phyloP scores from a whole-genome alignment of 2,888 invertebrate genomes.

The Conus canariensis region DNA sequence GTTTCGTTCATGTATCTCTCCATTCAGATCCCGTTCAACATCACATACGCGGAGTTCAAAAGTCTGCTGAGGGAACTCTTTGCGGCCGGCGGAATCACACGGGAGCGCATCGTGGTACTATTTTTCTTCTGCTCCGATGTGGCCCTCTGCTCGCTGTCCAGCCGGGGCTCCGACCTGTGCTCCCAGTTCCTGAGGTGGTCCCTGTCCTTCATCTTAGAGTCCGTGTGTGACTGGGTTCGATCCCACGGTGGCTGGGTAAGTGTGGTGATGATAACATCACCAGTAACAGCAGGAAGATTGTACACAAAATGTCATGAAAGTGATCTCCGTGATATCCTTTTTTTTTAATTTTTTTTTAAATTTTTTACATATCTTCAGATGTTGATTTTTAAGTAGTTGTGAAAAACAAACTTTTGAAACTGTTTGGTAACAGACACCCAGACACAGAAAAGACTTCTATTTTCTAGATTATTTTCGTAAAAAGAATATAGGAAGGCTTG shows the following conservation, averaged over 20 bases:
- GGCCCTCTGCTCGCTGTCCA: constrained; percentile 67
- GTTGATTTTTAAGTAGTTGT: too few relatives aligned
- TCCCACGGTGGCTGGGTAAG: constrained; percentile 75
- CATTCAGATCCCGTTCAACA: constrained; percentile 53
- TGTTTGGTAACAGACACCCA: too few relatives aligned
- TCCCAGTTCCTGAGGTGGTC: constrained; percentile 70
- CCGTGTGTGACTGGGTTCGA: constrained; percentile 71
- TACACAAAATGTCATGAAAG: too few relatives aligned
- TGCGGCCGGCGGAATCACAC: constrained; percentile 62
- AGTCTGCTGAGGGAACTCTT: constrained; percentile 67
- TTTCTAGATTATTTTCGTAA: too few relatives aligned
- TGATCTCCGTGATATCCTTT: too few relatives aligned
- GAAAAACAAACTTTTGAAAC: too few relatives aligned
- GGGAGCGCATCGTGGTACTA: constrained; percentile 72
- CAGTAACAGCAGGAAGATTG: neutral
- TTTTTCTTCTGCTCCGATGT: constrained; percentile 77
- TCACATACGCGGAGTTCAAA: constrained; percentile 63
- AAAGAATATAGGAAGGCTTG: too few relatives aligned
- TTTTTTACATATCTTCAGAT: too few relatives aligned
- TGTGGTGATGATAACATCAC: neutral
- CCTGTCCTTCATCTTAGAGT: constrained; percentile 66
- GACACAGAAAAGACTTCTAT: too few relatives aligned
- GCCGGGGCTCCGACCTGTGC: constrained; percentile 57
- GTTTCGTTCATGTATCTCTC: too few relatives aligned
- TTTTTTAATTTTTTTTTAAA: too few relatives aligned